These are phyloP conservation scores for Acrocephalus kingi DNA, from an alignment of 2,113 vertebrate species.

Conservation along the genomic window DNA sequence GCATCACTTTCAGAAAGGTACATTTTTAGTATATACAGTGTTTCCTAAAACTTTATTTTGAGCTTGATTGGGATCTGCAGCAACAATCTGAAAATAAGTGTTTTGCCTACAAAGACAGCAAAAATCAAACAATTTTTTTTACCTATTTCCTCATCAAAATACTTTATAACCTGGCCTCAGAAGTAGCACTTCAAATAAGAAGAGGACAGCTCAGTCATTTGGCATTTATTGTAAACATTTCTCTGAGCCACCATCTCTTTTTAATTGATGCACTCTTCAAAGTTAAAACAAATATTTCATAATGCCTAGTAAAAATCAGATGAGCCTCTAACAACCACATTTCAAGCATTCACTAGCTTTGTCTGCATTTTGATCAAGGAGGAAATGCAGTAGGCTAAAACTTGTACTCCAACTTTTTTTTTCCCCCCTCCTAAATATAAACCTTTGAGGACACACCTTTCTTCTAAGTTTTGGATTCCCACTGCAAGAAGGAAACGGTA, in stretches of 20 bases:
- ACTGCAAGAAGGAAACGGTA: not conserved
- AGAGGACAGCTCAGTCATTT: not conserved
- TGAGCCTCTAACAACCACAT: not conserved
- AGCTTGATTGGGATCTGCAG: not conserved
- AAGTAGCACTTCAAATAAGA: constrained; percentile 11
- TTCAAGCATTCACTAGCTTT: constrained; percentile 17
- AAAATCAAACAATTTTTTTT: not conserved
- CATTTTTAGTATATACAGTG: not conserved
- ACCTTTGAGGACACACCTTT: not conserved
- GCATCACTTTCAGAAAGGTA: not conserved
- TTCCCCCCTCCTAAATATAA: not conserved
- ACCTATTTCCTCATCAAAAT: not conserved
- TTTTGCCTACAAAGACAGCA: not conserved
- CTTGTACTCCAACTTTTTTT: not conserved
- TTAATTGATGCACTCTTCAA: constrained; percentile 34
- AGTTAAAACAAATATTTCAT: constrained; percentile 44
- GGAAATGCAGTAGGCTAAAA: not conserved
- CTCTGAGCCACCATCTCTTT: not conserved
- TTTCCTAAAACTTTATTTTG: not conserved
- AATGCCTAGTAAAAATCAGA: constrained; percentile 33
- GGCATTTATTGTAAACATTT: constrained; percentile 20
- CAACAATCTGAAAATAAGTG: not conserved
- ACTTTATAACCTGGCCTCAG: not conserved
- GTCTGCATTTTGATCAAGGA: not conserved
- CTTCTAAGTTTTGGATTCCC: not conserved